phyloP scores from a whole-genome alignment of 1,140 invertebrate species.

The Papilio xuthus region DNA sequence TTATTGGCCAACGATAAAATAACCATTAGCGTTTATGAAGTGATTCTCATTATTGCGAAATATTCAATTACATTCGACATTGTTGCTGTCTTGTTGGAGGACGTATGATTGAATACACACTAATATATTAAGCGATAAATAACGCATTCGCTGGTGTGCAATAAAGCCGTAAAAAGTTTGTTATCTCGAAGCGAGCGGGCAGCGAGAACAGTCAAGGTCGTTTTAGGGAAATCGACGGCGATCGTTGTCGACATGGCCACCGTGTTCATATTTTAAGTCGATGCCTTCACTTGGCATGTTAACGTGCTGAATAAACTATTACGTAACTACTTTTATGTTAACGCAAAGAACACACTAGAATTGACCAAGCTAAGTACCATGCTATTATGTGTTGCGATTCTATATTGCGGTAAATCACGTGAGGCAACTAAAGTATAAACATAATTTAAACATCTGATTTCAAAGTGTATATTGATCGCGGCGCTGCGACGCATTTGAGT shows the following conservation, averaged over 20 bases:
- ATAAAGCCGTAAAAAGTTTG: conserved; percentile 56
- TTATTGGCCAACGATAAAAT: conserved; percentile 32
- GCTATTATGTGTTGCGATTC: background rate
- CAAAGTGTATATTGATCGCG: background rate
- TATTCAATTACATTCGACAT: conserved; percentile 42
- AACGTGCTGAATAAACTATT: conserved; percentile 13
- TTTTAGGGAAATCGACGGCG: conserved; percentile 74
- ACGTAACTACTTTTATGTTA: conserved; percentile 8
- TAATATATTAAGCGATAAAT: conserved; percentile 52
- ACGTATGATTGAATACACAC: conserved; percentile 35
- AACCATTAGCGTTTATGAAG: conserved; percentile 41
- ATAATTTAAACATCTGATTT: conserved; percentile 25
- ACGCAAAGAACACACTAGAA: background rate
- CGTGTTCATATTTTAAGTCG: conserved; percentile 13
- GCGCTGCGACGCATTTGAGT: conserved; percentile 39
- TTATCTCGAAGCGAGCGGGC: conserved; percentile 63
- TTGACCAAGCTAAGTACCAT: background rate
- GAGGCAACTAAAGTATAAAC: background rate
- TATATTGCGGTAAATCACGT: background rate
- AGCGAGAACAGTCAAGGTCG: conserved; percentile 68
- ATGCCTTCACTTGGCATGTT: conserved; percentile 15
- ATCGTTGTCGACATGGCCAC: conserved; percentile 60
- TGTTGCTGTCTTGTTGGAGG: conserved; percentile 38
- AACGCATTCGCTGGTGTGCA: conserved; percentile 55
- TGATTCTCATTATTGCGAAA: conserved; percentile 47